Conservation (phyloP, 2,797 vertebrate genomes). For the Periophthalmus magnuspinnatus region DNA sequence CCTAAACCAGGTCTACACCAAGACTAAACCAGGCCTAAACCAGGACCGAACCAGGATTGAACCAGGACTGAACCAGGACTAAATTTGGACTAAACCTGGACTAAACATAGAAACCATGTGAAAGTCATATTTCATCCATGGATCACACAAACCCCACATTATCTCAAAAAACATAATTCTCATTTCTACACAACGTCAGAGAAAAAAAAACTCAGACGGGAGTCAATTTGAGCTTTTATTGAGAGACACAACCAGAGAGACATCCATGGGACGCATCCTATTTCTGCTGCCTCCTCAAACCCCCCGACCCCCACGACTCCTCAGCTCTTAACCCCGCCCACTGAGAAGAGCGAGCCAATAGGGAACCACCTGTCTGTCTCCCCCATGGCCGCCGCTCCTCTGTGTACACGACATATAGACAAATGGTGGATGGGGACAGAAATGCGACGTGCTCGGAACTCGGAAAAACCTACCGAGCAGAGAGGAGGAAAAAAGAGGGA, state of each 20-base stretch:
- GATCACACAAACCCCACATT: no score
- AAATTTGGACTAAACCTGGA: no score
- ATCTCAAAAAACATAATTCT: not conserved
- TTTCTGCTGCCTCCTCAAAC: not conserved
- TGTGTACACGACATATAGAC: not conserved
- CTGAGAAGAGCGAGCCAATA: not conserved
- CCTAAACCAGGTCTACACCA: not conserved
- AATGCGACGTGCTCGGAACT: not conserved
- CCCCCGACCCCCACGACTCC: not conserved
- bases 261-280: not conserved
- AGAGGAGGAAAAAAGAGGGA: not conserved
- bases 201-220: not conserved
- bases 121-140: no score
- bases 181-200: not conserved
- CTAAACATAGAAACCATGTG: not conserved
- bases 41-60: no score
- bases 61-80: no score
- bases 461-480: not conserved
- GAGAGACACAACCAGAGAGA: slow-evolving; percentile 34
- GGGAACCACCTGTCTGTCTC: not conserved
- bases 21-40: not conserved
- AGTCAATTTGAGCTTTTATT: slow-evolving; percentile 55
- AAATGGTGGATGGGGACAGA: not conserved
- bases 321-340: not conserved
- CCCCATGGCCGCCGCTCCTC: not conserved